Evolutionary conservation across 2,113 vertebrate genomes (phyloP).

Genomic region (Stictonetta naevosa): DNA sequence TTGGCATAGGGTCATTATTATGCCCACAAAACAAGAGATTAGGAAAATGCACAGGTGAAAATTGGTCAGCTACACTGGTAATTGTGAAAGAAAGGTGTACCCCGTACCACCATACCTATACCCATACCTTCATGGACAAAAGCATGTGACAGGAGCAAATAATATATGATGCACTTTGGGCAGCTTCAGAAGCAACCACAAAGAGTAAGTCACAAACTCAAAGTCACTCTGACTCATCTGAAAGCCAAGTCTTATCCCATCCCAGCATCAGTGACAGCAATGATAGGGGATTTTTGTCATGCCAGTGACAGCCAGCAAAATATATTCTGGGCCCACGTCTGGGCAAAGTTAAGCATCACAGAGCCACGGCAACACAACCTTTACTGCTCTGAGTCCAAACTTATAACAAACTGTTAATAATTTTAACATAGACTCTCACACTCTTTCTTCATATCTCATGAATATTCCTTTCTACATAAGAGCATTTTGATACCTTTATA

Average conservation of each 20-base stretch:
- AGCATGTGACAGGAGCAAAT: background rate
- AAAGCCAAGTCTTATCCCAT: background rate
- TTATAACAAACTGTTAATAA: background rate
- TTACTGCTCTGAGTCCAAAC: background rate
- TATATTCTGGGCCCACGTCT: background rate
- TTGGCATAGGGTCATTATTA: background rate
- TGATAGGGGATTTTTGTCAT: fast-evolving
- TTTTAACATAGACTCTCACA: background rate
- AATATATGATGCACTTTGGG: background rate
- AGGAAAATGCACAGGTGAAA: background rate
- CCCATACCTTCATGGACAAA: background rate
- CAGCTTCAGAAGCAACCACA: background rate
- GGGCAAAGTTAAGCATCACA: background rate
- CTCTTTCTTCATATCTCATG: background rate
- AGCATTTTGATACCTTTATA: background rate
- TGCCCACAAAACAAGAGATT: background rate
- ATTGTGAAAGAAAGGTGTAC: background rate
- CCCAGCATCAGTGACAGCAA: background rate
- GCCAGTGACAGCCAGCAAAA: background rate
- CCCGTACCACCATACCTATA: too few species aligned
- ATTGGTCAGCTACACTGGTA: background rate
- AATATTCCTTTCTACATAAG: background rate
- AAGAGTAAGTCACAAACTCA: background rate
- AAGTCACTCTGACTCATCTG: background rate
- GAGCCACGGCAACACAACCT: background rate